Percentiles rank a stretch among this genome's conserved stretches.
Evolutionary conservation across 1,140 invertebrate genomes (phyloP).

Genomic region (Elymnias hypermnestra): DNA sequence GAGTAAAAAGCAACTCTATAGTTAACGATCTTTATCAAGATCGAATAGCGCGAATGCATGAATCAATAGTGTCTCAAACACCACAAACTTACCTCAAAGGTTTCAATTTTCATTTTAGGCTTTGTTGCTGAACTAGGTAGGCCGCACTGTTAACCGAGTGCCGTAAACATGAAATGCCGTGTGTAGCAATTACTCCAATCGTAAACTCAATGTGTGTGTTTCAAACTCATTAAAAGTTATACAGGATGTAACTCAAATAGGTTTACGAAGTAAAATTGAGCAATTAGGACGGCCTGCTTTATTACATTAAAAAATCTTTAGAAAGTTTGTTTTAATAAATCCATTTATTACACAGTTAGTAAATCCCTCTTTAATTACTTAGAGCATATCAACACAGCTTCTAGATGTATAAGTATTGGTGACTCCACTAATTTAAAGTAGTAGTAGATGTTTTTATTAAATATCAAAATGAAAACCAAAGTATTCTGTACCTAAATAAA

Average conservation of each 20-base stretch:
- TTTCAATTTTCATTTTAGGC: conserved; percentile 1
- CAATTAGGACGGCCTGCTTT: conserved; percentile 2
- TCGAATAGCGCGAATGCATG: not conserved
- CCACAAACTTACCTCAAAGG: conserved; percentile 3
- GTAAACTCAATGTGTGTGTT: not conserved
- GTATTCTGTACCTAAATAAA: too few relatives aligned
- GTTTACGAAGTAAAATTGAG: not conserved
- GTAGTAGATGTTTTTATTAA: too few relatives aligned
- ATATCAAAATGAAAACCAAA: too few relatives aligned
- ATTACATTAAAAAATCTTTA: not conserved
- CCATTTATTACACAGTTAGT: too few relatives aligned
- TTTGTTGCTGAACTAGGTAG: not conserved
- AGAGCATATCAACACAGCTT: too few relatives aligned
- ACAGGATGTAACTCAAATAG: not conserved
- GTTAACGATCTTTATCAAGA: too few relatives aligned
- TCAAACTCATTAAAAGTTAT: conserved; percentile 5
- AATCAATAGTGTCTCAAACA: not conserved
- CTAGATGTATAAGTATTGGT: too few relatives aligned
- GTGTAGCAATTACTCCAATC: conserved; percentile 4
- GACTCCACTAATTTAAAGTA: too few relatives aligned
- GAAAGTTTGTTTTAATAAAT: too few relatives aligned
- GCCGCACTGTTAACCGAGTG: conserved; percentile 1
- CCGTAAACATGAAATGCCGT: conserved; percentile 1
- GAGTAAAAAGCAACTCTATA: too few relatives aligned
- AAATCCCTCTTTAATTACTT: too few relatives aligned